Base-by-base conservation (phyloP, 2,797 vertebrate genomes). In the Gephyroberyx darwinii region DNA sequence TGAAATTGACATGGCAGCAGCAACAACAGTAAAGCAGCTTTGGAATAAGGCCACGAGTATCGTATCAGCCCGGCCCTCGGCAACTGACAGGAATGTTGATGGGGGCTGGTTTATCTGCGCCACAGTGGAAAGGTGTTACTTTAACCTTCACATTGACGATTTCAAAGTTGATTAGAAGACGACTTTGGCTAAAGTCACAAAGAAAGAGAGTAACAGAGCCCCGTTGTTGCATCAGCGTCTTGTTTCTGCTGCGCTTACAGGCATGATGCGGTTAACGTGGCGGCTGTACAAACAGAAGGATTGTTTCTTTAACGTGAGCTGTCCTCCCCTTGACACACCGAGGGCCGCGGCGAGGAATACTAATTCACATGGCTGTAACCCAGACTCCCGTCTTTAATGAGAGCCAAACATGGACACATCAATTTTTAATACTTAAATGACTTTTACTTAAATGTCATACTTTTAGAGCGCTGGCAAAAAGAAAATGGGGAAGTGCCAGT, bases 111-210 rank as follows among this genome's bases (percentile, higher is more conserved):
- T 90, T 90, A 85, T 90, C 85, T 83, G 83, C 71, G 43, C 67
- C 74, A 8, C 72, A 39, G 70, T 72, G 75, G 75, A 77, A 79
- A 78, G 82, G 75, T 72, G 84, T 65, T 65, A 8, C 73, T 80
- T 0, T 86, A 75, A 87, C 90, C 86, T 90, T 91, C 88, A 78
- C 81, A 37, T 63, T 45, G 74, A 84, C 14, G 73, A 84, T 84
- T 69, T 78, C 65, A 86, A 85, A 86, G 89, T 86, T 89, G 88
- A 90, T 91, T 89, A 89, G 78, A 75, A 79, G 76, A 69, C 57
- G 37, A 90, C 89, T 92, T 90, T 90, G 83, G 75, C 77, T 82
- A 82, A 89, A 89, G 90, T 89, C 88, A 81, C 41, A 52, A 16
- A 72, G 57, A 43, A 65, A 43, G 52, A 9, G 67, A 66, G 62